These are phyloP conservation scores for Eupithecia dodoneata DNA, from an alignment of 2,888 invertebrate species.

Conservation along the genomic window DNA sequence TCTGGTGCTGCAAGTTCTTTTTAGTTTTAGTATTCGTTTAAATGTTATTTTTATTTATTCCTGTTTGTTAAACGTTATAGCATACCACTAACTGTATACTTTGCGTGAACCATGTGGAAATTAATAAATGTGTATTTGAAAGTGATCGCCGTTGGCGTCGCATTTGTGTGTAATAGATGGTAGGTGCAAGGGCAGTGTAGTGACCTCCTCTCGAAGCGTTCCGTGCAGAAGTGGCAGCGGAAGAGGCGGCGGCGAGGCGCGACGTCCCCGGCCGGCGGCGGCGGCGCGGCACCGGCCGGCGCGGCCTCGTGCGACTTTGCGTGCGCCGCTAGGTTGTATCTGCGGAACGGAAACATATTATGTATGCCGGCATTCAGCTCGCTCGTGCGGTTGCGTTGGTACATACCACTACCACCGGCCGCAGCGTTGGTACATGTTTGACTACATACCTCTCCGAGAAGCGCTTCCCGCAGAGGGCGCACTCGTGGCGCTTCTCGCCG, in stretches of 20 bases:
- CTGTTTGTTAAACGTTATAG: too few species aligned
- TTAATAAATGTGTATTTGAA: too few species aligned
- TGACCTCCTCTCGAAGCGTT: slow-evolving; percentile 73
- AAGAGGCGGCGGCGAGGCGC: slow-evolving; percentile 65
- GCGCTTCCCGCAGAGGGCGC: slow-evolving; percentile 82
- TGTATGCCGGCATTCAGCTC: not conserved
- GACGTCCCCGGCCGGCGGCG: slow-evolving; percentile 39
- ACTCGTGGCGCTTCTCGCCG: slow-evolving; percentile 85
- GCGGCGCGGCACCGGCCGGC: slow-evolving; percentile 37
- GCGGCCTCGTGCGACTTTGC: slow-evolving; percentile 68
- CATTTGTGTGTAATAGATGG: not conserved
- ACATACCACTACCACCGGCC: not conserved
- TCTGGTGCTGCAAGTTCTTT: too few species aligned
- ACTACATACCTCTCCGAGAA: slow-evolving; percentile 82
- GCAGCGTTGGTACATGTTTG: not conserved
- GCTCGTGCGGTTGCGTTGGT: not conserved
- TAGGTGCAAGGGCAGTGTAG: not conserved
- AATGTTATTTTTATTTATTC: too few species aligned
- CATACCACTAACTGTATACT: too few species aligned
- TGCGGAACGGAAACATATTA: slow-evolving; percentile 11
- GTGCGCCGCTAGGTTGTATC: slow-evolving; percentile 79
- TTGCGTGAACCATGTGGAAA: too few species aligned
- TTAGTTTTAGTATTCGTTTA: too few species aligned
- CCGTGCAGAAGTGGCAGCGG: slow-evolving; percentile 76
- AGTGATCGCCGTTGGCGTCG: not conserved